A percentile compares a stretch with the other conserved stretches of the same genome.
Conservation (phyloP, 2,797 vertebrate genomes). For the Adelosebastes latens region DNA sequence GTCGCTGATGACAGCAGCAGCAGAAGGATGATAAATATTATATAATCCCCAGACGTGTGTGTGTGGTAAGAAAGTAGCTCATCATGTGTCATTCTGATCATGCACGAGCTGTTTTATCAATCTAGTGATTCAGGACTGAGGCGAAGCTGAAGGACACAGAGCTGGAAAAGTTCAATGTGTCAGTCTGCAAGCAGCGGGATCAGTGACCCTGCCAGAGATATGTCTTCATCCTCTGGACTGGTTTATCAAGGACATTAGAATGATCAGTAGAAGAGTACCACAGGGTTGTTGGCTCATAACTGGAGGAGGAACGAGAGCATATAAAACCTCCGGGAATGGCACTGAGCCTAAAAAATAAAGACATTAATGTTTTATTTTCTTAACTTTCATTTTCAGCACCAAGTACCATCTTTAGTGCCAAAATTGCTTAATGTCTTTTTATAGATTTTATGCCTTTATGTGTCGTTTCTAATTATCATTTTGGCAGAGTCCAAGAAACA, state of each 20-base stretch:
- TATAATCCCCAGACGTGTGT: constrained; percentile 25
- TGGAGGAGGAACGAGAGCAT: background rate
- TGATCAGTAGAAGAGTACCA: background rate
- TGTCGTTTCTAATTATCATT: background rate
- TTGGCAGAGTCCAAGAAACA: background rate
- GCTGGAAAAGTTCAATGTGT: constrained; percentile 20
- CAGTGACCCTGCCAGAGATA: constrained; percentile 22
- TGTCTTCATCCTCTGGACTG: constrained; percentile 6
- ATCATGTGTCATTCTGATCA: constrained; percentile 45
- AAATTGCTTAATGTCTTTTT: background rate
- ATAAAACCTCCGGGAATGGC: background rate
- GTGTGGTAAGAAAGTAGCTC: constrained; percentile 46
- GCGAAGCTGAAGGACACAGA: constrained; percentile 33
- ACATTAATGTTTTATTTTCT: background rate
- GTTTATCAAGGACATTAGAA: constrained; percentile 17
- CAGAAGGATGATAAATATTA: constrained; percentile 39
- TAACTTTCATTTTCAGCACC: background rate
- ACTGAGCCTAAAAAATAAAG: background rate
- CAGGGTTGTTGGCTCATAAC: background rate
- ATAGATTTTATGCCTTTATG: background rate
- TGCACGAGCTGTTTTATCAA: constrained; percentile 30
- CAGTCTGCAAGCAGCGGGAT: constrained; percentile 2
- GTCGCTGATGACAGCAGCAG: constrained; percentile 46
- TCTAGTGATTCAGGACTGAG: constrained; percentile 31
- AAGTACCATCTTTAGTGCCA: background rate